Percentiles rank a stretch among this genome's conserved stretches.
These are phyloP conservation scores for Mionectes olivaceus DNA, from an alignment of 2,797 vertebrate species.

Conservation along the genomic window DNA sequence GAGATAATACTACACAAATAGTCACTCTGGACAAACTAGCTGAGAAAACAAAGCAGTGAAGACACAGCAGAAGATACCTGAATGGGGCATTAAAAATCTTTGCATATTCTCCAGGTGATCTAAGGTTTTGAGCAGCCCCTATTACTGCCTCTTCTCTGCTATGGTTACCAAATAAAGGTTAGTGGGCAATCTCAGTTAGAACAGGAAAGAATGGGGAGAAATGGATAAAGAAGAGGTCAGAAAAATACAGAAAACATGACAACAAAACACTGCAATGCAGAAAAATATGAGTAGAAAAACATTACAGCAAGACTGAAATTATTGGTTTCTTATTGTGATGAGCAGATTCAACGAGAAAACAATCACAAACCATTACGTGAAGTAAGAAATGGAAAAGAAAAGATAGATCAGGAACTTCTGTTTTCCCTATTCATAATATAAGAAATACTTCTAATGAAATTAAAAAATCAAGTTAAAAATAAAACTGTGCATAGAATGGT, in stretches of 20 bases:
- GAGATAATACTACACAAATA: neutral
- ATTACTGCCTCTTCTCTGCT: neutral
- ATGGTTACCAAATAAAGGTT: neutral
- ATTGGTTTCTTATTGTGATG: neutral
- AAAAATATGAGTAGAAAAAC: neutral
- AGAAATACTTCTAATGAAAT: neutral
- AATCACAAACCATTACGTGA: neutral
- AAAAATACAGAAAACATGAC: neutral
- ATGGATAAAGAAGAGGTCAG: neutral
- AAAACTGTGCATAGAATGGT: neutral
- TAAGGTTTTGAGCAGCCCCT: neutral
- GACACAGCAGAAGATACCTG: neutral
- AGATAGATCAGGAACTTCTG: neutral
- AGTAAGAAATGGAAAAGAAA: neutral
- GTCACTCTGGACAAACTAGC: neutral
- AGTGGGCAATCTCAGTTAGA: neutral
- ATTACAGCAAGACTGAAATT: neutral
- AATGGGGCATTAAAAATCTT: neutral
- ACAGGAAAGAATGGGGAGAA: neutral
- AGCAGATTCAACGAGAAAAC: neutral
- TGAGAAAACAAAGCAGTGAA: neutral
- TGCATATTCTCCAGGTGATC: neutral
- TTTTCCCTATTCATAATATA: neutral
- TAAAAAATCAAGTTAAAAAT: neutral
- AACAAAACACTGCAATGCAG: neutral